Conservation (phyloP, 2,888 invertebrate genomes). For the Phaedon cochleariae region DNA sequence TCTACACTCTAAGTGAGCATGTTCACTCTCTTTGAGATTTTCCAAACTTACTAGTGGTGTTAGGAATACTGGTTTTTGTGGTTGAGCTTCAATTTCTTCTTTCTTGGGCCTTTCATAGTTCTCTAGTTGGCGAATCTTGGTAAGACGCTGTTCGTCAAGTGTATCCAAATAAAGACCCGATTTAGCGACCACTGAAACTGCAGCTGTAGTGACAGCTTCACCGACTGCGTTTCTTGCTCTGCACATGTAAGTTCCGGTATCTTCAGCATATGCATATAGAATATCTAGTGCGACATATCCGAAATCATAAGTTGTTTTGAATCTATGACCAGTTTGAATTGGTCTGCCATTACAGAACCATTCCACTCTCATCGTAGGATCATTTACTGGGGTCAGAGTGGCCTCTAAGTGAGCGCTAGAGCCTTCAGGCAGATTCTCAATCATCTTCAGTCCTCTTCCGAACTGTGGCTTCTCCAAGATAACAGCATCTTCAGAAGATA, state of each 20-base stretch:
- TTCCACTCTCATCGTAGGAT: conserved; percentile 98
- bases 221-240: conserved; percentile 94
- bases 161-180: conserved; percentile 88
- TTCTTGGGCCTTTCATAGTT: conserved; percentile 79
- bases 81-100: conserved; percentile 77
- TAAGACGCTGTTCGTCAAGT: conserved; percentile 87
- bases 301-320: conserved; percentile 96
- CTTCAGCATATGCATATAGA: conserved; percentile 95
- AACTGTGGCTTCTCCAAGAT: conserved; percentile 89
- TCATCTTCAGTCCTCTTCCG: conserved; percentile 85
- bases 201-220: conserved; percentile 93
- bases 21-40: conserved; percentile 88
- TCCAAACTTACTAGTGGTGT: conserved; percentile 88
- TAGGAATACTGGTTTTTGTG: conserved; percentile 89
- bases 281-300: conserved; percentile 97
- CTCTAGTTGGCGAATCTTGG: conserved; percentile 88
- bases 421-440: conserved; percentile 86
- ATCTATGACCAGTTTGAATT: conserved; percentile 92
- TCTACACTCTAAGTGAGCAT: conserved; percentile 90
- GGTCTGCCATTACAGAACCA: conserved; percentile 97
- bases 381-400: conserved; percentile 95
- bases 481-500: conserved; percentile 76
- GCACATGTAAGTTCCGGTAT: conserved; percentile 96
- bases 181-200: conserved; percentile 86
- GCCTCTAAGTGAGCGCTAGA: conserved; percentile 91